Conservation (phyloP, 2,113 vertebrate genomes). For the Heloderma charlesbogerti region DNA sequence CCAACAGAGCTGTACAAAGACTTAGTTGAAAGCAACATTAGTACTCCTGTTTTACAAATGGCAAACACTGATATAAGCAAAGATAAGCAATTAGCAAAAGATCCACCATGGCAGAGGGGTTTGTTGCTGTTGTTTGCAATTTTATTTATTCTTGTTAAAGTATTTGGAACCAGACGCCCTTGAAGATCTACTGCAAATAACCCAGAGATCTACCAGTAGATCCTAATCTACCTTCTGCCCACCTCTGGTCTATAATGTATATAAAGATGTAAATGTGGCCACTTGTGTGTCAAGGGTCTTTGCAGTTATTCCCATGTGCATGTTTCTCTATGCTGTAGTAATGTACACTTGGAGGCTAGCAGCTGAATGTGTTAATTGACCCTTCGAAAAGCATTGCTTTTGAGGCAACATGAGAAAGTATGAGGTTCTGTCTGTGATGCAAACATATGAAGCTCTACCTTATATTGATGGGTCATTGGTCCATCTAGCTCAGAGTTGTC, state of each 20-base stretch:
- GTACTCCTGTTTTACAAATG: no score
- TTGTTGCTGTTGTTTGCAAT: no score
- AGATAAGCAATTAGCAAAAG: no score
- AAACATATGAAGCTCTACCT: neutral
- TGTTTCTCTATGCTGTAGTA: neutral
- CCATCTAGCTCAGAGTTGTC: neutral
- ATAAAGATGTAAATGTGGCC: neutral
- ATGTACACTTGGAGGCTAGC: neutral
- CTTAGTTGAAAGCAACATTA: no score
- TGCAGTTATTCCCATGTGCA: neutral
- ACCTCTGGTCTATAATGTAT: neutral
- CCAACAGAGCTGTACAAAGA: no score
- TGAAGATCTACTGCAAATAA: no score
- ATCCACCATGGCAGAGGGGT: no score
- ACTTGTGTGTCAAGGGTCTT: neutral
- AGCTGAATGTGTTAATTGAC: neutral
- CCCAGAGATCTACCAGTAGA: no score
- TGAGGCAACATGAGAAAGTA: neutral
- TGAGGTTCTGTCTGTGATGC: neutral
- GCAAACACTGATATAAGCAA: no score
- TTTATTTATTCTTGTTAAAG: no score
- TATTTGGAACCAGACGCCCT: no score
- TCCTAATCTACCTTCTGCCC: no score
- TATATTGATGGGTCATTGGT: neutral
- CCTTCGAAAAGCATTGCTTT: neutral